phyloP scores from a whole-genome alignment of 2,797 vertebrate genomes.

The Microtus obscurus region DNA sequence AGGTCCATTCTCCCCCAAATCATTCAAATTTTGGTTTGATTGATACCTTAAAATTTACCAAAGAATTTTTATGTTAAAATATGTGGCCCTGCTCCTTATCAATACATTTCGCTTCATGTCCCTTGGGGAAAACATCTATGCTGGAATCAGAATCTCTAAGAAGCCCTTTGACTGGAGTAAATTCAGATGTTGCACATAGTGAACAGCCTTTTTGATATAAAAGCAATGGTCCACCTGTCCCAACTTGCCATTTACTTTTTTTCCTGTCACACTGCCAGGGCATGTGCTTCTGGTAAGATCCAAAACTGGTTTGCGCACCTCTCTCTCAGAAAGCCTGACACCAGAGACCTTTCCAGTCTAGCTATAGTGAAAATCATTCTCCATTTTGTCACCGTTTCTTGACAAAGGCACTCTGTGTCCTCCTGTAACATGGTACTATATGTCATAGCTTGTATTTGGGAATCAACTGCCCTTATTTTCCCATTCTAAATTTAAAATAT shows the following conservation, averaged over 20 bases:
- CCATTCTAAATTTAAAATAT: background rate
- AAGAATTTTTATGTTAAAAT: background rate
- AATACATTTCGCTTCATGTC: background rate
- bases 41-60: background rate
- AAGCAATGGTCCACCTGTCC: background rate
- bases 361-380: background rate
- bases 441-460: background rate
- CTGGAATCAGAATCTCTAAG: background rate
- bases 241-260: background rate
- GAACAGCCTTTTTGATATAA: fast-evolving
- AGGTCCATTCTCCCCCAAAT: background rate
- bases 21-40: background rate
- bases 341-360: no score
- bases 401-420: background rate
- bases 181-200: background rate
- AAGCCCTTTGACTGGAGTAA: background rate
- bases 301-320: background rate
- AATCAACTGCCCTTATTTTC: background rate
- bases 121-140: background rate
- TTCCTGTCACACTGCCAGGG: background rate
- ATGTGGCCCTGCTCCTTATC: background rate
- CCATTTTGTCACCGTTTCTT: background rate
- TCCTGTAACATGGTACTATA: fast-evolving
- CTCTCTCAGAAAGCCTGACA: background rate
- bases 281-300: background rate